phyloP scores from a whole-genome alignment of 23 tunicate species.

The Aplidium turbinatum region DNA sequence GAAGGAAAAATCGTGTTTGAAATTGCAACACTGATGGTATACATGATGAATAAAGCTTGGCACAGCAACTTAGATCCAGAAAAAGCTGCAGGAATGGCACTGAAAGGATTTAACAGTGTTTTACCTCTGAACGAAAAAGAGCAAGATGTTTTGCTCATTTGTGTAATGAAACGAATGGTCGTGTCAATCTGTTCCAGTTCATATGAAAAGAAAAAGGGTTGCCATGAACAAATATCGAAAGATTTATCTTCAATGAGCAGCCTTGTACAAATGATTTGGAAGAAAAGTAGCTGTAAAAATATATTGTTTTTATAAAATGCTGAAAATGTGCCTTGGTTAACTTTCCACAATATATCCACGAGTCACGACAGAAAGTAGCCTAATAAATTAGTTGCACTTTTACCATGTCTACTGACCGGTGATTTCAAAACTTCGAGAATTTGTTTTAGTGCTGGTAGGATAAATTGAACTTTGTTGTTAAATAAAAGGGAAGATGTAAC shows the following conservation, averaged over 20 bases:
- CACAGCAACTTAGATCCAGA: background rate
- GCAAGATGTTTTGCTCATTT: constrained; percentile 8
- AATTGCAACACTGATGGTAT: constrained; percentile 16
- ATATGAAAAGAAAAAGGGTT: constrained; percentile 1
- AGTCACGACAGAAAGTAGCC: too few species aligned
- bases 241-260: background rate
- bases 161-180: constrained; percentile 5
- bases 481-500: too few species aligned
- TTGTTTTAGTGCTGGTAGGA: too few species aligned
- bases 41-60: constrained; percentile 15
- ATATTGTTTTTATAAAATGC: too few species aligned
- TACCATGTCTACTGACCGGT: too few species aligned
- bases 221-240: constrained; percentile 1
- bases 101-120: constrained; percentile 8
- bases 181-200: constrained; percentile 5
- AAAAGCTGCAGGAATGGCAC: background rate
- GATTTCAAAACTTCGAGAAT: too few species aligned
- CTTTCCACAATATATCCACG: too few species aligned
- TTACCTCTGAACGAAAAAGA: constrained; percentile 10
- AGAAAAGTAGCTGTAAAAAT: too few species aligned
- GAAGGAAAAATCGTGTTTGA: constrained; percentile 12
- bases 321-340: too few species aligned
- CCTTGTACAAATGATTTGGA: background rate
- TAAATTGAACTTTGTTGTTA: too few species aligned
- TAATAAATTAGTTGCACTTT: too few species aligned